Base-by-base conservation (phyloP, 2,113 vertebrate species). In the Odocoileus hemionus region DNA sequence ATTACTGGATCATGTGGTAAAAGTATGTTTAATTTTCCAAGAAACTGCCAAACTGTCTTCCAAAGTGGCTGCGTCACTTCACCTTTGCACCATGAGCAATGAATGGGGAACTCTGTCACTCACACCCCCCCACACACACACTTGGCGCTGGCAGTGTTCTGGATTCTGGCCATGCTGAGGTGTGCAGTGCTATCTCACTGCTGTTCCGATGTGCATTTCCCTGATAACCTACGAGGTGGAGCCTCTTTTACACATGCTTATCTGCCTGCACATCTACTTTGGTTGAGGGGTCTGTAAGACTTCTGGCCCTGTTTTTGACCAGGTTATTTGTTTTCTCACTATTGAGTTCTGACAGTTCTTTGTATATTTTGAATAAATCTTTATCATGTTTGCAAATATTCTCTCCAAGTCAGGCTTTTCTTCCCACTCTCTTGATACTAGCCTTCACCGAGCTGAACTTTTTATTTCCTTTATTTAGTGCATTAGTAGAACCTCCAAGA, bases 211-310 rank as follows among this genome's bases (percentile, higher is more conserved):
- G 3, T n/a, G 19, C 30, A 0, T 45, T 4, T n/a, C 54, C 54
- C 52, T n/a, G 70, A 9, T 45, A 1, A n/a, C 52, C 39, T 6
- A 0, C 1, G 13, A 11, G 6, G 28, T 6, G 26, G 67, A 6
- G 67, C 16, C 2, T 11, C 17, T 52, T 36, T 21, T 5, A 13
- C 1, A 23, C 0, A 0, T 1, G 33, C 3, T 1, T 1, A 7
- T 36, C 7, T 2, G 1, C 33, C 47, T 13, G 47, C 30, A 3
- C 33, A 12, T 8, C 19, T 25, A 1, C 50, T 36, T 15, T 25
- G 50, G 30, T 8, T 39, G 80, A 55, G 33, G 36, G 21, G 50
- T 36, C 50, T 36, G 19, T 5, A 25, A 36, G 80, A 13, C 50
- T 52, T 36, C 2, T 54, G 80, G 6, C 50, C 12, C 30, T 1